These are phyloP conservation scores for Drosophila insularis DNA, from an alignment of 1,140 invertebrate genomes.

Conservation along the genomic window DNA sequence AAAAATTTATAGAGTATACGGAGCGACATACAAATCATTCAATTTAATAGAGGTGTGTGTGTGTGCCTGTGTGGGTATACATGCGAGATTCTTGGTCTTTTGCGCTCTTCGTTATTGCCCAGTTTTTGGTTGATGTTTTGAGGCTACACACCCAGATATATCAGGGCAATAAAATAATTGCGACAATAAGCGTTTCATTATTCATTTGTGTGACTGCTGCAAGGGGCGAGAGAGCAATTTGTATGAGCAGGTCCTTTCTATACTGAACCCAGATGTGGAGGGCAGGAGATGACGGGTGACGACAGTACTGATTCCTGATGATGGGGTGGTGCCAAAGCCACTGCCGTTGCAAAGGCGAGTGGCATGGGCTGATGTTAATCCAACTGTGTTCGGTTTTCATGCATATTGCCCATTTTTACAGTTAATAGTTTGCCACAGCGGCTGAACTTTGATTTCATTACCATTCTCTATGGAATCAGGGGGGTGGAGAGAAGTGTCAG, in stretches of 20 bases:
- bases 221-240: conserved; percentile 75
- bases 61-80: not conserved
- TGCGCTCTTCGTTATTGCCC: conserved; percentile 24
- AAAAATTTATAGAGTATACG: not conserved
- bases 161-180: conserved; percentile 80
- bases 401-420: conserved; percentile 66
- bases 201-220: conserved; percentile 77
- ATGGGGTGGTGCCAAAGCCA: not conserved
- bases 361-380: conserved; percentile 66
- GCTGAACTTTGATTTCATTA: conserved; percentile 63
- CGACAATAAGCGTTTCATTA: conserved; percentile 80
- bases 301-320: conserved; percentile 60
- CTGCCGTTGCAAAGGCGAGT: too few species aligned
- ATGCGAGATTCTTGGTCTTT: not conserved
- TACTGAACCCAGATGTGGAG: not conserved
- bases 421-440: conserved; percentile 68
- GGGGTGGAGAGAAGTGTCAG: conserved; percentile 42
- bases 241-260: conserved; percentile 56
- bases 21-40: not conserved
- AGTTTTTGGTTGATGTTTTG: conserved; percentile 69
- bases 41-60: not conserved
- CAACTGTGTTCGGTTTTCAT: conserved; percentile 64
- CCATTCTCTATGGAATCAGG: not conserved
- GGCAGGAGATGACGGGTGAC: conserved; percentile 31
- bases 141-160: conserved; percentile 67